A percentile compares a stretch with the other conserved stretches of the same genome.
Conservation (phyloP, 2,113 vertebrate species). For the Thermophis baileyi region DNA sequence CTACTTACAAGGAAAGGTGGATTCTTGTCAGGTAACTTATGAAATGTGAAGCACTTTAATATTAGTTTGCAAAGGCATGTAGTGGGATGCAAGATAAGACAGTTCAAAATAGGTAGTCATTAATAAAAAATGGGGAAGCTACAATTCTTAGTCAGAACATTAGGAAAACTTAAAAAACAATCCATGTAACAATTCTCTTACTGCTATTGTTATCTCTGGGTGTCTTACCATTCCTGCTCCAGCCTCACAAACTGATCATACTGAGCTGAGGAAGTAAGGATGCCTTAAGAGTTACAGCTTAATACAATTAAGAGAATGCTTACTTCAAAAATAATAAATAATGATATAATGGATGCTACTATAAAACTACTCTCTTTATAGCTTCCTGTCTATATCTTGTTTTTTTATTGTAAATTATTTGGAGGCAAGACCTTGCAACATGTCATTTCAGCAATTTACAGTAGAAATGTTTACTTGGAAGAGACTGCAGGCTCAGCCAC, state of each 20-base stretch:
- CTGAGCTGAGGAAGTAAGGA: not conserved
- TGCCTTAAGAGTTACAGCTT: not conserved
- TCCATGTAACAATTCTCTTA: not conserved
- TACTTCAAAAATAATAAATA: not conserved
- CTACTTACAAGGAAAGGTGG: conserved; percentile 71
- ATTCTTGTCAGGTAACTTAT: conserved; percentile 85
- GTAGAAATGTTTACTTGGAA: not conserved
- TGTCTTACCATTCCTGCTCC: not conserved
- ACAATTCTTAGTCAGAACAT: no score
- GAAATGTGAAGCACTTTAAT: not conserved
- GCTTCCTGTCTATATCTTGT: not conserved
- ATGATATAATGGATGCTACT: not conserved
- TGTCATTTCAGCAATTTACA: not conserved
- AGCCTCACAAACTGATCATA: not conserved
- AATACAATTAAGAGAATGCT: not conserved
- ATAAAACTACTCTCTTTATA: not conserved
- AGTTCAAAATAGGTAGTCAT: no score
- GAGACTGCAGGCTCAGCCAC: not conserved
- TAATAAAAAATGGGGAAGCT: not conserved
- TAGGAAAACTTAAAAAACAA: not conserved
- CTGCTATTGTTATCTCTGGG: not conserved
- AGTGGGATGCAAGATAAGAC: not conserved
- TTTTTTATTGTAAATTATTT: not conserved
- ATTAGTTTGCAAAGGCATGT: not conserved
- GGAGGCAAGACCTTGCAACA: not conserved